Evolutionary conservation across 2,888 invertebrate genomes (phyloP).

Genomic region (Caenorhabditis sp.): DNA sequence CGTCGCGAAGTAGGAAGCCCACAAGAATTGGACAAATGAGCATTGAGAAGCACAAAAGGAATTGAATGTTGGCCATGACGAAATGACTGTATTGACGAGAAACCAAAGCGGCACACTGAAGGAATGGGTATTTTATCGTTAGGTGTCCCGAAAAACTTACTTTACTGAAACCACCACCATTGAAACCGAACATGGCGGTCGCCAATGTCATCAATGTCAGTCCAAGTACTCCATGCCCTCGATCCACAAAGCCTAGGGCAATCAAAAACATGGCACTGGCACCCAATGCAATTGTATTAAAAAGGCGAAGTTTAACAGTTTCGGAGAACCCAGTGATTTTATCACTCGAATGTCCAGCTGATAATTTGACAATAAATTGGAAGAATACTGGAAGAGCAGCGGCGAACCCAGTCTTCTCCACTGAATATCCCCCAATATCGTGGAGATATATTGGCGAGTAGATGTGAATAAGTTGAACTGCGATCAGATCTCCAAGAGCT

Average conservation of each 20-base stretch:
- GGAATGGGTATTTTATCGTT: background rate
- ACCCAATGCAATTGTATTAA: conserved; percentile 65
- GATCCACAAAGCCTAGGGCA: conserved; percentile 58
- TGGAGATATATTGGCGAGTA: conserved; percentile 55
- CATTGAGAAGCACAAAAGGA: conserved; percentile 69
- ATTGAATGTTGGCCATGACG: conserved; percentile 68
- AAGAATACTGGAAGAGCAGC: conserved; percentile 67
- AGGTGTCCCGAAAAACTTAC: conserved; percentile 13
- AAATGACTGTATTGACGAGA: conserved; percentile 68
- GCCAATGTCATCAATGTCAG: conserved; percentile 60
- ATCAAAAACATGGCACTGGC: conserved; percentile 63
- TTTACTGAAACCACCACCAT: conserved; percentile 48
- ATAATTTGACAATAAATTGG: conserved; percentile 66
- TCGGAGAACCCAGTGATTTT: conserved; percentile 58
- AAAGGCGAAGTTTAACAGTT: conserved; percentile 64
- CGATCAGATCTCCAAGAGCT: conserved; percentile 68
- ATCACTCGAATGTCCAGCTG: conserved; percentile 67
- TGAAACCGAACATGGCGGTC: conserved; percentile 69
- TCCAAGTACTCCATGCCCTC: conserved; percentile 52
- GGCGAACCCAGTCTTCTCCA: conserved; percentile 68
- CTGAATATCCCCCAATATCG: conserved; percentile 60
- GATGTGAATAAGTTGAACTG: conserved; percentile 63
- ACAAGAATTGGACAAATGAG: conserved; percentile 64
- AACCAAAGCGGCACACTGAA: conserved; percentile 61
- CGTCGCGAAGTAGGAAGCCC: conserved; percentile 40